Percentiles rank a stretch among this genome's conserved stretches.
phyloP scores from a whole-genome alignment of 2,888 invertebrate genomes.

The Diplolepis rosae region DNA sequence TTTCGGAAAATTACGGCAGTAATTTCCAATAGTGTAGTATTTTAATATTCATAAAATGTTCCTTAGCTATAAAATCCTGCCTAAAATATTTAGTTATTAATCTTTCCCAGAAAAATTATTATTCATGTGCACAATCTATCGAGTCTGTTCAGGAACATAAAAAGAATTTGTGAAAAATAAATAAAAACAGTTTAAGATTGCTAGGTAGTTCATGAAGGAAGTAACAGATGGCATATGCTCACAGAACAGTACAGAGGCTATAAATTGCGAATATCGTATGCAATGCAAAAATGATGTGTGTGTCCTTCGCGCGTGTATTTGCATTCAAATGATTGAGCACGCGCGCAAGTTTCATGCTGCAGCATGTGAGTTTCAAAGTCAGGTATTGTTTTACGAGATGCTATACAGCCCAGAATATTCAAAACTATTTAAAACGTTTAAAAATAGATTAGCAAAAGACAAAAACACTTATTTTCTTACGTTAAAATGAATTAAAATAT shows the following conservation, averaged over 20 bases:
- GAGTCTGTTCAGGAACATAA: neutral
- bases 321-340: conserved; percentile 8
- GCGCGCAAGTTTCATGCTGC: neutral
- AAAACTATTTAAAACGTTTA: no score
- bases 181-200: neutral
- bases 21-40: no score
- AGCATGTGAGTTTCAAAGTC: neutral
- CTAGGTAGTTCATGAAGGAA: conserved; percentile 49
- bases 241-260: conserved; percentile 47
- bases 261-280: neutral
- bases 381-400: neutral
- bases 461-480: no score
- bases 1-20: no score
- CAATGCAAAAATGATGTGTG: neutral
- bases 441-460: neutral
- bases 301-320: neutral
- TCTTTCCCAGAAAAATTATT: neutral
- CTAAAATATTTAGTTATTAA: neutral
- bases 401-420: neutral
- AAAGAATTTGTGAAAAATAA: neutral
- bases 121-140: neutral
- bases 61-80: no score
- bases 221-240: conserved; percentile 68
- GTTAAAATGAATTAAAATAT: no score
- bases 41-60: no score